Percentiles rank a stretch among this genome's conserved stretches.
Conservation (phyloP, 2,888 invertebrate genomes). For the Polymixis lichenea region DNA sequence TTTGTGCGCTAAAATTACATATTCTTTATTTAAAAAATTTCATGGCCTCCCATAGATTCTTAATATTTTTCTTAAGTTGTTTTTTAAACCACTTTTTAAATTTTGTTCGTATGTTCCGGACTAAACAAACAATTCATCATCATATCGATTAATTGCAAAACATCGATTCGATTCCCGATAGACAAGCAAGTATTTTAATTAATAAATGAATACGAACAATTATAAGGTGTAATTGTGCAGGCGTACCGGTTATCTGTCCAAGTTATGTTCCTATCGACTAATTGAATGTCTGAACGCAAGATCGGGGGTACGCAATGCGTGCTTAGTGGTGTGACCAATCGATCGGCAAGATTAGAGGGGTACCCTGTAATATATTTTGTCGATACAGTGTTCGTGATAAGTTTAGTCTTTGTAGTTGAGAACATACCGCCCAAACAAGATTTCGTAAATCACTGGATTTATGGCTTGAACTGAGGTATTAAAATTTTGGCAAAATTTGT, state of each 20-base stretch:
- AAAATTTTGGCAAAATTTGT: conserved; percentile 22
- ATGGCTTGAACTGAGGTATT: conserved; percentile 8
- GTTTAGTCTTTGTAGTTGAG: conserved; percentile 39
- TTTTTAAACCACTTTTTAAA: not conserved
- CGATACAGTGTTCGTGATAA: conserved; percentile 42
- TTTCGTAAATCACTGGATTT: conserved; percentile 34
- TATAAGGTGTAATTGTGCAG: conserved; percentile 66
- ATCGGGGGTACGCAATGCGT: conserved; percentile 63
- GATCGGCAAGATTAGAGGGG: conserved; percentile 55
- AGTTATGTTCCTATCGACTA: conserved; percentile 63
- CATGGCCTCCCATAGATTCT: not conserved
- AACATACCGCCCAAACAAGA: conserved; percentile 25
- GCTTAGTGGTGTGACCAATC: conserved; percentile 57
- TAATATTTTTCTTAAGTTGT: too few relatives aligned
- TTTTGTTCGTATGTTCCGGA: not conserved
- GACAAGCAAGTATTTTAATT: conserved; percentile 65
- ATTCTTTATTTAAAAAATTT: not conserved
- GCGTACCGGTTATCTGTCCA: conserved; percentile 59
- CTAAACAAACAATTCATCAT: conserved; percentile 45
- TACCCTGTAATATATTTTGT: conserved; percentile 49
- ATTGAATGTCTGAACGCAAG: conserved; percentile 64
- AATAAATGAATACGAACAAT: conserved; percentile 67
- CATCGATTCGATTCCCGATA: conserved; percentile 61
- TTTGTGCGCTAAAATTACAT: not conserved
- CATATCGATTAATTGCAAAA: conserved; percentile 40